Conservation (phyloP, 2,113 vertebrate species). For the Percina caprodes region DNA sequence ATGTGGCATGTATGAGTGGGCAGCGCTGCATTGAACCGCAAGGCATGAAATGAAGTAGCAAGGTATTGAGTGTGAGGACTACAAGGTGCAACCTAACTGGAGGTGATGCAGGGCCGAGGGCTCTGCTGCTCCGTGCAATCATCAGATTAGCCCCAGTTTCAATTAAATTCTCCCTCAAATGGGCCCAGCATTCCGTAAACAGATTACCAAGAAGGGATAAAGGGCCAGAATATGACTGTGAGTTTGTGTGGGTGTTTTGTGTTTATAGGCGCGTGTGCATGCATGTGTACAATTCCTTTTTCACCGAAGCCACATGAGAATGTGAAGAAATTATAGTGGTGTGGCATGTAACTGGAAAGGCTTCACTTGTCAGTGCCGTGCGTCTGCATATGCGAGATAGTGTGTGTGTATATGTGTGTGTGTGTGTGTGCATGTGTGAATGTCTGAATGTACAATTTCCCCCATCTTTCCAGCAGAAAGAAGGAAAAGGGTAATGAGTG, state of each 20-base stretch:
- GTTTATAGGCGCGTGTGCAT: slow-evolving; percentile 16
- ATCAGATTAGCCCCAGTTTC: slow-evolving; percentile 79
- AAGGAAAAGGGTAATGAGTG: slow-evolving; percentile 57
- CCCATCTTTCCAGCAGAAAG: neutral
- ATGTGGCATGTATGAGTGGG: slow-evolving; percentile 65
- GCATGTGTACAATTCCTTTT: slow-evolving; percentile 33
- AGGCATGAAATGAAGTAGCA: slow-evolving; percentile 78
- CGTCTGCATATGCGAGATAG: slow-evolving; percentile 58
- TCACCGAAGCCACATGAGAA: slow-evolving; percentile 37
- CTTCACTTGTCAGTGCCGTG: slow-evolving; percentile 41
- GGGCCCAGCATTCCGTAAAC: slow-evolving; percentile 69
- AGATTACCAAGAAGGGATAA: slow-evolving; percentile 73
- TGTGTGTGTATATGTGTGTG: slow-evolving; percentile 38
- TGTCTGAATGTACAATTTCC: slow-evolving; percentile 55
- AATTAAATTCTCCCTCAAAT: slow-evolving; percentile 77
- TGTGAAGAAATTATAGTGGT: slow-evolving; percentile 42
- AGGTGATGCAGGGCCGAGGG: slow-evolving; percentile 57
- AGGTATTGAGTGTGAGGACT: slow-evolving; percentile 58
- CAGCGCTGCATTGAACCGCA: slow-evolving; percentile 63
- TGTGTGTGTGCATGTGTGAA: slow-evolving; percentile 36
- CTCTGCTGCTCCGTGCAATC: slow-evolving; percentile 50
- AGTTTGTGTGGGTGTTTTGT: slow-evolving; percentile 46
- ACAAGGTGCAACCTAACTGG: slow-evolving; percentile 64
- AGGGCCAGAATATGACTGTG: slow-evolving; percentile 59
- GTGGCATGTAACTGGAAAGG: slow-evolving; percentile 50